Base-by-base conservation (phyloP, 2,797 vertebrate genomes). In the Diglossa cyanea region DNA sequence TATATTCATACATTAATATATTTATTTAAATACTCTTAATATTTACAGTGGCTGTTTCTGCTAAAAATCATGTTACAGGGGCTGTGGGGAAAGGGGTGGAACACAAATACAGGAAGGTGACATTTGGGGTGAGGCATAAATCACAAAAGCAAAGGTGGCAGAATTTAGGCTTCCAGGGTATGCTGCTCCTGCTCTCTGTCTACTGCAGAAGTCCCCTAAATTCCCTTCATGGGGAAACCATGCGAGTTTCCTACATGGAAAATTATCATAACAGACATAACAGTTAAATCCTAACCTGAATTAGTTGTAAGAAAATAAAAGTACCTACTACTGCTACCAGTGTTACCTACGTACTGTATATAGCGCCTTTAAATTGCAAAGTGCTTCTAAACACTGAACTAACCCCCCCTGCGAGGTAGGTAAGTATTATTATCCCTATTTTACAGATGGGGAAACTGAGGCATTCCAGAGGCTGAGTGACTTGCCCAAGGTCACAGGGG, bases 401-500 rank as follows among this genome's bases (percentile, higher is more conserved):
- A 91, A 97, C 93, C 94, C 95, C 93, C 85, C 90, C 89, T 39
- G 78, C 62, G 96, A 97, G 96, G 96, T 97, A 97, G 96, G 95
- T 96, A 55, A 93, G 92, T 75, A 44, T 62, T 96, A 93, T 93
- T 96, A 54, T 95, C 96, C 96, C 94, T 96, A 94, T 96, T 97
- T 96, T 97, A 96, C 95, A 96, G 96, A 88, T 94, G 93, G 95
- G 95, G 85, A 96, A 94, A 96, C 96, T 95, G 96, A 93, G 96
- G 96, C 94, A 47, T 73, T 83, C 1, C 26, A 84, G 90, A 90
- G 86, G 91, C 16, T 8, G 21, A n/a, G 95, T 94, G 95, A 97
- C 95, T 97, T 95, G 96, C 96, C 95, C 96, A 96, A 92, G 95
- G 94, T 96, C 95, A 94, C 55, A 1, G 62, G 76, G 89, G 91